Evolutionary conservation across 2,113 vertebrate species (phyloP).

Genomic region (Gallinago media): DNA sequence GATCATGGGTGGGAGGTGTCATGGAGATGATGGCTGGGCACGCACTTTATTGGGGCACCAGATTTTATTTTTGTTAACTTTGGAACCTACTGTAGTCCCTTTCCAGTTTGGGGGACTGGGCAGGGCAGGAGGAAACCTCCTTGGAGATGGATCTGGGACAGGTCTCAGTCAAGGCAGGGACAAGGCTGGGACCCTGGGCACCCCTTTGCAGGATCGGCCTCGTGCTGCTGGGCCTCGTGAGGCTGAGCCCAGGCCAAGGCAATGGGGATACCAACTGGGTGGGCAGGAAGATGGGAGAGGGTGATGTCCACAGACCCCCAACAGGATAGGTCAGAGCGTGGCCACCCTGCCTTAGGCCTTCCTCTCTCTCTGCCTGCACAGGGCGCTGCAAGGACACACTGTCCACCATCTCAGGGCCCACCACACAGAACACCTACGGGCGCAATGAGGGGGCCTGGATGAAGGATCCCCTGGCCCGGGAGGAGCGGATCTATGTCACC

Average conservation of each 20-base stretch:
- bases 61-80: not conserved
- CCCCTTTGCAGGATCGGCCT: not conserved
- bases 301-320: accelerated
- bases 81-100: not conserved
- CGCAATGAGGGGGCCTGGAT: conserved; percentile 96
- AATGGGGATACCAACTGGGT: not conserved
- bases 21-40: not conserved
- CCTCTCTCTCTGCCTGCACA: not conserved
- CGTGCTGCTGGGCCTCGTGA: not conserved
- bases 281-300: not conserved
- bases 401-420: conserved; percentile 91
- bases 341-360: not conserved
- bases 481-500: conserved; percentile 91
- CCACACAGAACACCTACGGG: conserved; percentile 93
- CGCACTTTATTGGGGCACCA: not conserved
- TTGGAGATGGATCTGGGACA: not conserved
- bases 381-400: conserved; percentile 96
- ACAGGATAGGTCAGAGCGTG: not conserved
- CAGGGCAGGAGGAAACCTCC: not conserved
- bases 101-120: not conserved
- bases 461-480: conserved; percentile 91
- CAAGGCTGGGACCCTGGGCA: not conserved
- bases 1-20: not conserved
- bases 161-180: not conserved
- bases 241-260: not conserved